phyloP scores from a whole-genome alignment of 2,888 invertebrate species.

The Eristalis arbustorum region DNA sequence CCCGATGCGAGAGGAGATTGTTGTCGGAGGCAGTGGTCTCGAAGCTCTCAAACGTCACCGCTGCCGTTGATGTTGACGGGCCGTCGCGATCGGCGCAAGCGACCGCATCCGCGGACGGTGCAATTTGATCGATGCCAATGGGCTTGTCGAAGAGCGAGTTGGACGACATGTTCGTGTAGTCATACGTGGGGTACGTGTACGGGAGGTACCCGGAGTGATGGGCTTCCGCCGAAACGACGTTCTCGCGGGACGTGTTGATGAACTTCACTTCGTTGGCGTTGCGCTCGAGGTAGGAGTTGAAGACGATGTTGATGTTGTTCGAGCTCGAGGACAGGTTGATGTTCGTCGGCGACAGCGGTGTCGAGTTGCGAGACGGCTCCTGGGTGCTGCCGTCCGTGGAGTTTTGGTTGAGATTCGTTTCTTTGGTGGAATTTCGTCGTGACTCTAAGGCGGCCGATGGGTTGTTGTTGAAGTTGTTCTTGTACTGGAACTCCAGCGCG shows the following conservation, averaged over 20 bases:
- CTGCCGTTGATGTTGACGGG: constrained; percentile 72
- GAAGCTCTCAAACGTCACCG: constrained; percentile 76
- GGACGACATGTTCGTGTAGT: constrained; percentile 80
- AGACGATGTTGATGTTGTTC: constrained; percentile 79
- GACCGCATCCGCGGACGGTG: constrained; percentile 68
- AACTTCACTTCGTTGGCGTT: constrained; percentile 79
- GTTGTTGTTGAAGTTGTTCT: constrained; percentile 78
- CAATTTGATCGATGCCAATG: constrained; percentile 77
- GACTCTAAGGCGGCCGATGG: constrained; percentile 41
- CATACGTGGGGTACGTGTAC: constrained; percentile 78
- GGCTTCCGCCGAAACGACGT: constrained; percentile 75
- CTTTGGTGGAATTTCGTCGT: constrained; percentile 77
- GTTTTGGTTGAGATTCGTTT: constrained; percentile 79
- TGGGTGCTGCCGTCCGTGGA: constrained; percentile 56
- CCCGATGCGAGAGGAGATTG: constrained; percentile 76
- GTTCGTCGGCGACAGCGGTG: constrained; percentile 77
- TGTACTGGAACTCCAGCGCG: constrained; percentile 79
- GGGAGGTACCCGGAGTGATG: constrained; percentile 78
- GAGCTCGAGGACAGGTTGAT: constrained; percentile 79
- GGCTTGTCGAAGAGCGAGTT: constrained; percentile 79
- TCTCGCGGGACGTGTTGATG: constrained; percentile 77
- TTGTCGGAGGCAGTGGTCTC: constrained; percentile 77
- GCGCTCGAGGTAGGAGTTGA: constrained; percentile 76
- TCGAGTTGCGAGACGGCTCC: constrained; percentile 63
- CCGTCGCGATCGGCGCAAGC: constrained; percentile 45